Percentiles rank a stretch among this genome's conserved stretches.
These are phyloP conservation scores for Microplitis demolitor DNA, from an alignment of 1,140 invertebrate species.

Conservation along the genomic window DNA sequence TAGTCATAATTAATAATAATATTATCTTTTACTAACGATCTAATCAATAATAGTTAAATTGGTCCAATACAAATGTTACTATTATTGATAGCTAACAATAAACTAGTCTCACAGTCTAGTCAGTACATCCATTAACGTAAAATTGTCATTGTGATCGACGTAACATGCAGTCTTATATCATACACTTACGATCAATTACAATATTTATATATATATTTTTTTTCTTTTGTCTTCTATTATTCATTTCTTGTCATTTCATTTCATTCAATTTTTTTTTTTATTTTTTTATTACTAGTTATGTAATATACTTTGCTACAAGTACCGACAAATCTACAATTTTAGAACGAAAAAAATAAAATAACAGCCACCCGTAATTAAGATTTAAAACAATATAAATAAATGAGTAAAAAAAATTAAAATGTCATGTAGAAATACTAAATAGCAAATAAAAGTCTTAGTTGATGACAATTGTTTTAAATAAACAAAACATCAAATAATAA, in stretches of 20 bases:
- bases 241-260: no score
- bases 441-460: no score
- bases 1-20: neutral
- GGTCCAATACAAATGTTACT: constrained; percentile 53
- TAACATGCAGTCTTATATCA: constrained; percentile 11
- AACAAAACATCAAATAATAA: no score
- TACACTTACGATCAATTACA: neutral
- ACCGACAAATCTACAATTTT: neutral
- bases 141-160: neutral
- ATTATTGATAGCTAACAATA: constrained; percentile 6
- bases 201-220: neutral
- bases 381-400: neutral
- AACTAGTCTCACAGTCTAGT: neutral
- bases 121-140: neutral
- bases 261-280: neutral
- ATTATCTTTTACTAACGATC: constrained; percentile 29
- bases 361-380: constrained; percentile 21
- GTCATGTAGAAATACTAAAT: constrained; percentile 13
- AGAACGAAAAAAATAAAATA: neutral
- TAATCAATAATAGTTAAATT: constrained; percentile 53
- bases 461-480: neutral
- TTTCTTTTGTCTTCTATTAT: neutral
- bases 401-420: neutral
- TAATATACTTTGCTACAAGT: neutral
- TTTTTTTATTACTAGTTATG: neutral